Conservation (phyloP, 2,888 invertebrate genomes). For the Gnatocerus cornutus region DNA sequence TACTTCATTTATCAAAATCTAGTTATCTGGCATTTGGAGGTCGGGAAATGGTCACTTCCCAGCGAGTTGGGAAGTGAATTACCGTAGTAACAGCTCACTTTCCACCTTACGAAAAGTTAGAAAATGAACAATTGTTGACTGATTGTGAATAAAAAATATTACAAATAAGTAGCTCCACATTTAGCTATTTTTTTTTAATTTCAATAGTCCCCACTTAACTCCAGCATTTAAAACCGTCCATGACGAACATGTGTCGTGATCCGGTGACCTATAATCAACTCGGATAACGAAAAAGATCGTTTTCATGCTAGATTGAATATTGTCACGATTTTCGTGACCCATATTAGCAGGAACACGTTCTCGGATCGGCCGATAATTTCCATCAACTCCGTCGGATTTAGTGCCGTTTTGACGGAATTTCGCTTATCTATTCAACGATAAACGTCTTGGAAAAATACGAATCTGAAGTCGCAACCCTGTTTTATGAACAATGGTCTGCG, state of each 20-base stretch:
- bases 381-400: conserved; percentile 39
- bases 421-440: conserved; percentile 25
- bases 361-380: conserved; percentile 50
- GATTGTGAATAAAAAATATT: too few species aligned
- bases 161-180: too few species aligned
- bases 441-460: not conserved
- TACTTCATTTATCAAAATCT: too few species aligned
- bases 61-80: too few species aligned
- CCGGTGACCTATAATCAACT: conserved; percentile 55
- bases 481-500: conserved; percentile 38
- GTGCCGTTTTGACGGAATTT: conserved; percentile 38
- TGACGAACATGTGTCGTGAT: conserved; percentile 54
- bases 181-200: too few species aligned
- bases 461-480: conserved; percentile 3
- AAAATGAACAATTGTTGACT: too few species aligned
- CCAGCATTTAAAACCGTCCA: not conserved
- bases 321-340: conserved; percentile 64
- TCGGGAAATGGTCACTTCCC: too few species aligned
- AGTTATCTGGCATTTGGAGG: too few species aligned
- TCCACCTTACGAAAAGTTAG: too few species aligned
- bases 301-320: conserved; percentile 62
- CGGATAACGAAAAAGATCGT: conserved; percentile 57
- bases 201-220: too few species aligned
- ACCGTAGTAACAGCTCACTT: too few species aligned
- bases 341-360: conserved; percentile 58